These are phyloP conservation scores for Disparrhopalites patrizii DNA, from an alignment of 2,888 invertebrate genomes.

Conservation along the genomic window DNA sequence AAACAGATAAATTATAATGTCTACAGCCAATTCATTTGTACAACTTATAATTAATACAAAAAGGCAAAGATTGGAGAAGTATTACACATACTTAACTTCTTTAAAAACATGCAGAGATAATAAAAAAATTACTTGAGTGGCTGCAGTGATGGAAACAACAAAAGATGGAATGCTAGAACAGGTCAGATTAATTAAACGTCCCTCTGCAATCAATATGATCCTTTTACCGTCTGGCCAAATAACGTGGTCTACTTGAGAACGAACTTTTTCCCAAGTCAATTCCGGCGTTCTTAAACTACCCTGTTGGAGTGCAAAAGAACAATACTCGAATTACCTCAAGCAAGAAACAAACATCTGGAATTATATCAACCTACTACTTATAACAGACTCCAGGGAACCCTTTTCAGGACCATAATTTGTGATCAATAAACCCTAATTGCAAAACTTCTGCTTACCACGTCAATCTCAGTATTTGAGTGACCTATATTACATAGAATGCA, in stretches of 20 bases:
- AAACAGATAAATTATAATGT: not conserved
- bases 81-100: no score
- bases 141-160: conserved; percentile 95
- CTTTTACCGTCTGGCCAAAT: conserved; percentile 97
- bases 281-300: conserved; percentile 89
- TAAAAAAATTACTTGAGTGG: conserved; percentile 69
- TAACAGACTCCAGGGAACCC: not conserved
- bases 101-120: no score
- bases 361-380: not conserved
- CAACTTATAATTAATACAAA: not conserved
- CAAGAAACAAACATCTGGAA: not conserved
- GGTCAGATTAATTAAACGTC: conserved; percentile 89
- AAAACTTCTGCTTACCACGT: conserved; percentile 64
- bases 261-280: conserved; percentile 93
- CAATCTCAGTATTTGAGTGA: conserved; percentile 93
- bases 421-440: no score
- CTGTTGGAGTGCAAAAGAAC: conserved; percentile 53
- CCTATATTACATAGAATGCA: conserved; percentile 97
- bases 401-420: no score
- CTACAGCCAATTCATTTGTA: not conserved
- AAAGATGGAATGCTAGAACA: conserved; percentile 97
- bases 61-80: no score
- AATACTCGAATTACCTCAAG: not conserved
- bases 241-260: conserved; percentile 97
- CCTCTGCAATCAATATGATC: conserved; percentile 88